phyloP scores from a whole-genome alignment of 1,140 invertebrate genomes.

The Scaptomyza pallida region DNA sequence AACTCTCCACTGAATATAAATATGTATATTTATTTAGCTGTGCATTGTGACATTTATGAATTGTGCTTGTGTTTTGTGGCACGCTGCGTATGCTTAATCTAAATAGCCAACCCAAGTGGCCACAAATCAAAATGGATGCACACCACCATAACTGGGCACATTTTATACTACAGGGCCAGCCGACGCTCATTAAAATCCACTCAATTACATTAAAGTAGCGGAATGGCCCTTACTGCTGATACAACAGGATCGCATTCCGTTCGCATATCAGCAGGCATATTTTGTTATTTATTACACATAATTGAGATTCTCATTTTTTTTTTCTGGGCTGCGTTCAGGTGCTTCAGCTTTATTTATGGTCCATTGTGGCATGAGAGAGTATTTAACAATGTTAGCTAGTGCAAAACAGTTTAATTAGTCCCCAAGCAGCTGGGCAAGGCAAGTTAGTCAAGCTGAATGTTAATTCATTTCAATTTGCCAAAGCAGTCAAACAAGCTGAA shows the following conservation, averaged over 20 bases:
- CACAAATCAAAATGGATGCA: slow-evolving; percentile 48
- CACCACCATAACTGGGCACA: slow-evolving; percentile 3
- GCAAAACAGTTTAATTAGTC: slow-evolving; percentile 30
- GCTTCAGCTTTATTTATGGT: slow-evolving; percentile 42
- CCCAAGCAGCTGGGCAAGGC: slow-evolving; percentile 3
- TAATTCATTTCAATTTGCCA: slow-evolving; percentile 71
- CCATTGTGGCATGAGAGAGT: slow-evolving; percentile 4
- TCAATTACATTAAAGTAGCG: slow-evolving; percentile 62
- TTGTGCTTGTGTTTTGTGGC: slow-evolving; percentile 38
- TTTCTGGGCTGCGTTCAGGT: slow-evolving; percentile 35
- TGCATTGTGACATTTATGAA: slow-evolving; percentile 59
- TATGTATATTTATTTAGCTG: slow-evolving; percentile 17
- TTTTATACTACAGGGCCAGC: neutral
- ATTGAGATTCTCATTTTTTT: slow-evolving; percentile 69
- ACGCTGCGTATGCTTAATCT: slow-evolving; percentile 56
- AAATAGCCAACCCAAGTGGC: slow-evolving; percentile 50
- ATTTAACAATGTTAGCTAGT: slow-evolving; percentile 4
- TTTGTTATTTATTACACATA: slow-evolving; percentile 71
- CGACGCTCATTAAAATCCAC: slow-evolving; percentile 72
- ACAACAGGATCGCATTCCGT: slow-evolving; percentile 4
- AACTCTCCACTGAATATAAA: slow-evolving; percentile 5
- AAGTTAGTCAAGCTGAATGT: slow-evolving; percentile 22
- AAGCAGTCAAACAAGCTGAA: slow-evolving; percentile 1
- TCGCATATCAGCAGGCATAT: slow-evolving; percentile 39
- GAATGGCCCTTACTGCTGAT: slow-evolving; percentile 32